Evolutionary conservation across 1,140 invertebrate genomes (phyloP).

Genomic region (Drosophila navojoa): DNA sequence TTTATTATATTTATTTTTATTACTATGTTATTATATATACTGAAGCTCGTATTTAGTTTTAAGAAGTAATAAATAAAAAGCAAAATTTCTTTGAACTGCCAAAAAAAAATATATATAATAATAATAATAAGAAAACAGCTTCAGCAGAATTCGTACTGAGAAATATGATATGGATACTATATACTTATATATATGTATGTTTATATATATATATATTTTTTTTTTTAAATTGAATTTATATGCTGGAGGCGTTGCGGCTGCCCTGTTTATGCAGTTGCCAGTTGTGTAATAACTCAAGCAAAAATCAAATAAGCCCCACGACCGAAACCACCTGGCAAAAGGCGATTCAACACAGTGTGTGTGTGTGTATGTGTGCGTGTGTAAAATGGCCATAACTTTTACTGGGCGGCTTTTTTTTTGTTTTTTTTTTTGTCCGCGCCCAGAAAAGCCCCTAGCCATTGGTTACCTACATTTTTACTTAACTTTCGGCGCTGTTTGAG

Average conservation of each 20-base stretch:
- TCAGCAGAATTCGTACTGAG: constrained; percentile 9
- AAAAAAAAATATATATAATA: constrained; percentile 28
- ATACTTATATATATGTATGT: background rate
- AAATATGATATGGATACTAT: constrained; percentile 1
- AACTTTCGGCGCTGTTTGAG: constrained; percentile 62
- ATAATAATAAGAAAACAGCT: constrained; percentile 1
- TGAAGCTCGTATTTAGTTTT: too few species aligned
- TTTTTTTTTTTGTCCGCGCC: constrained; percentile 37
- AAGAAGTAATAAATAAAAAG: too few species aligned
- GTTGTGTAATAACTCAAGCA: constrained; percentile 66
- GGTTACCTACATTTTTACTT: constrained; percentile 68
- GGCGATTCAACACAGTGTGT: constrained; percentile 2
- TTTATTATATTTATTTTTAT: too few species aligned
- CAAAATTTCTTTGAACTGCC: constrained; percentile 15
- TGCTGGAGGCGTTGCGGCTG: constrained; percentile 47
- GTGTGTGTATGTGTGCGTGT: constrained; percentile 11
- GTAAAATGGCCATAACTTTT: constrained; percentile 45
- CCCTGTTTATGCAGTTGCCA: constrained; percentile 58
- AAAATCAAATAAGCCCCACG: constrained; percentile 53
- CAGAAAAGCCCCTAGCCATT: constrained; percentile 39
- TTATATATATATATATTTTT: background rate
- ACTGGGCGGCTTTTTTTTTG: constrained; percentile 34
- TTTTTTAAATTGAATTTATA: constrained; percentile 62
- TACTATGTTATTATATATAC: too few species aligned
- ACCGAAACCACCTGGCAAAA: constrained; percentile 4